Evolutionary conservation across 1,140 invertebrate genomes (phyloP).

Genomic region (Reticulitermes speratus): DNA sequence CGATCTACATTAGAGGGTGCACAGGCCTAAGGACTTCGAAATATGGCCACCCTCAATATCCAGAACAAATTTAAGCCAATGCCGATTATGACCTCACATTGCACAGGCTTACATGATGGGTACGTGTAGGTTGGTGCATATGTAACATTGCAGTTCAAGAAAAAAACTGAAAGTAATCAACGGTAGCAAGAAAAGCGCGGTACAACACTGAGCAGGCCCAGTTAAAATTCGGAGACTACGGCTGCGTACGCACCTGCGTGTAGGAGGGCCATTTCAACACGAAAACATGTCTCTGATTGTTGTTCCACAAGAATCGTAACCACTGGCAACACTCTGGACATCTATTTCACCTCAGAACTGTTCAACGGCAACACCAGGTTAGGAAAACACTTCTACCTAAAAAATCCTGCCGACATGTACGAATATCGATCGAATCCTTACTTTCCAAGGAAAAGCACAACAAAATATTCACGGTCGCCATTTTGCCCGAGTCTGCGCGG

Average conservation of each 20-base stretch:
- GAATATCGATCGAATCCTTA: constrained; percentile 42
- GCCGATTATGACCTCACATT: constrained; percentile 16
- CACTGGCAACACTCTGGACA: constrained; percentile 30
- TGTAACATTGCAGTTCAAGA: constrained; percentile 15
- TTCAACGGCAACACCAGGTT: constrained; percentile 35
- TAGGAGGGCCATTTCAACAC: constrained; percentile 46
- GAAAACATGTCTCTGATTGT: constrained; percentile 37
- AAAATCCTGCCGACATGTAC: constrained; percentile 39
- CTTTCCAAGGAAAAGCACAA: constrained; percentile 37
- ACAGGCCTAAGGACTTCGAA: background rate
- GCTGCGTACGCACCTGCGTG: constrained; percentile 90
- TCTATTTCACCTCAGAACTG: constrained; percentile 26
- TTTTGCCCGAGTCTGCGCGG: constrained; percentile 57
- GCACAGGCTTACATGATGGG: background rate
- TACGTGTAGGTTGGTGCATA: background rate
- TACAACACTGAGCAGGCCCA: constrained; percentile 69
- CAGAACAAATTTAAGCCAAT: constrained; percentile 24
- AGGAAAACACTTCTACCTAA: constrained; percentile 38
- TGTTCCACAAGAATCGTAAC: constrained; percentile 33
- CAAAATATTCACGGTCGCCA: constrained; percentile 41
- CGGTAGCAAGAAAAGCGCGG: constrained; percentile 41
- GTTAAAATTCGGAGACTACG: constrained; percentile 76
- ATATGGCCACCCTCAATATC: constrained; percentile 30
- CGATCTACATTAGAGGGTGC: background rate
- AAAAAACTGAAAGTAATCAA: constrained; percentile 17